Evolutionary conservation across 2,797 vertebrate species (phyloP).

Genomic region (Microhierax caerulescens): DNA sequence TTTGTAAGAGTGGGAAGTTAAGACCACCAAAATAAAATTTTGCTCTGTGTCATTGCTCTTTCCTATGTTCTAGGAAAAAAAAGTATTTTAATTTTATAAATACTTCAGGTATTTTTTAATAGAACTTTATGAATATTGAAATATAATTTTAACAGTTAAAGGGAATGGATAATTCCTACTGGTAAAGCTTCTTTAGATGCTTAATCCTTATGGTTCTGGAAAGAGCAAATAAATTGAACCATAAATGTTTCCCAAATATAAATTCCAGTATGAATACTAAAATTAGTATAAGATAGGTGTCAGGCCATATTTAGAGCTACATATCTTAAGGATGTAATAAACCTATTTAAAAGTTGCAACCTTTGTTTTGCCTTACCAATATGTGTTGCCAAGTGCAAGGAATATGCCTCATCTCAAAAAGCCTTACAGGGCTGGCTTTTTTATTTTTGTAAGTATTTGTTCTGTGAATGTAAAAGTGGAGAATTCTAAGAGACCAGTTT

Average conservation of each 20-base stretch:
- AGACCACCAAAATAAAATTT: not conserved
- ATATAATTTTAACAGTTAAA: not conserved
- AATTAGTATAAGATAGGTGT: not conserved
- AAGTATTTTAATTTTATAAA: not conserved
- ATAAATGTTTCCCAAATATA: not conserved
- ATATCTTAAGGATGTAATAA: not conserved
- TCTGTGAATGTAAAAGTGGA: not conserved
- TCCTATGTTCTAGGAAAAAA: not conserved
- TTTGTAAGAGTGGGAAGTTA: not conserved
- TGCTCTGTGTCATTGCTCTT: not conserved
- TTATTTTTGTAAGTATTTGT: not conserved
- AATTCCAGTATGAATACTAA: not conserved
- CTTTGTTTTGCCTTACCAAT: not conserved
- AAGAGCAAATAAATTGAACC: not conserved
- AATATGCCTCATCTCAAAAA: not conserved
- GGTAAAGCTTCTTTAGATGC: not conserved
- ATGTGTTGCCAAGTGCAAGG: not conserved
- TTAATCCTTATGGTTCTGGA: not conserved
- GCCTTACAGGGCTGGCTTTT: not conserved
- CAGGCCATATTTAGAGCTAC: not conserved
- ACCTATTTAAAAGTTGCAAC: not conserved
- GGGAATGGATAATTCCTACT: not conserved
- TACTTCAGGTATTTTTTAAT: not conserved
- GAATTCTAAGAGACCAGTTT: not conserved
- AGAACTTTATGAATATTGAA: not conserved